phyloP scores from a whole-genome alignment of 2,888 invertebrate species.

The Euphydryas editha region DNA sequence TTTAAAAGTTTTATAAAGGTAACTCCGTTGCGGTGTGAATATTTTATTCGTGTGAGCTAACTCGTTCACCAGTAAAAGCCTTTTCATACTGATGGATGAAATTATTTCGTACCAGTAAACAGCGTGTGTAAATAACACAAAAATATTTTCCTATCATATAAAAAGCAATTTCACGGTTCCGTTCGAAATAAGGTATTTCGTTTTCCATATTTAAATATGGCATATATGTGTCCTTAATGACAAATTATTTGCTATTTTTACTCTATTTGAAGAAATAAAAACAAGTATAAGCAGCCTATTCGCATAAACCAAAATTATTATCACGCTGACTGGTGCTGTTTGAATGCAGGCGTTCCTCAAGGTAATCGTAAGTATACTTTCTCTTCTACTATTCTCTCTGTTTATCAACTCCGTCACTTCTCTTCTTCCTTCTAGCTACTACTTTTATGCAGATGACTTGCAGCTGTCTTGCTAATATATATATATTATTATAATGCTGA shows the following conservation, averaged over 20 bases:
- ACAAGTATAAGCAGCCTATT: background rate
- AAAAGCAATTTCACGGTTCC: conserved; percentile 26
- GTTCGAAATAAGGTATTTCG: conserved; percentile 18
- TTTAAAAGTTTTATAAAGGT: conserved; percentile 34
- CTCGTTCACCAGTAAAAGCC: conserved; percentile 35
- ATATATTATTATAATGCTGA: too few relatives aligned
- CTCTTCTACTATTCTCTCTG: too few relatives aligned
- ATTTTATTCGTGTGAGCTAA: conserved; percentile 34
- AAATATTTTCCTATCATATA: conserved; percentile 20
- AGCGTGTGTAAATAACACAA: conserved; percentile 30
- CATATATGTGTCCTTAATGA: background rate
- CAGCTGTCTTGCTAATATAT: too few relatives aligned
- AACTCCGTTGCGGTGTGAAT: conserved; percentile 32
- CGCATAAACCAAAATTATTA: too few relatives aligned
- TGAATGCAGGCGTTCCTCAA: too few relatives aligned
- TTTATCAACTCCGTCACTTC: too few relatives aligned
- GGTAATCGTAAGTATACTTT: too few relatives aligned
- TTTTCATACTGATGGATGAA: conserved; percentile 42
- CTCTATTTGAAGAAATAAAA: background rate
- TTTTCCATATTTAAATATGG: conserved; percentile 9
- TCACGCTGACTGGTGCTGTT: too few relatives aligned
- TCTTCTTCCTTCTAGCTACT: too few relatives aligned
- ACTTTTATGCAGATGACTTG: too few relatives aligned
- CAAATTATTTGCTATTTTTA: background rate
- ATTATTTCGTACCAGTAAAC: conserved; percentile 43